Percentiles rank a stretch among this genome's conserved stretches.
phyloP scores from a whole-genome alignment of 2,888 invertebrate genomes.

The Hololepta plana region DNA sequence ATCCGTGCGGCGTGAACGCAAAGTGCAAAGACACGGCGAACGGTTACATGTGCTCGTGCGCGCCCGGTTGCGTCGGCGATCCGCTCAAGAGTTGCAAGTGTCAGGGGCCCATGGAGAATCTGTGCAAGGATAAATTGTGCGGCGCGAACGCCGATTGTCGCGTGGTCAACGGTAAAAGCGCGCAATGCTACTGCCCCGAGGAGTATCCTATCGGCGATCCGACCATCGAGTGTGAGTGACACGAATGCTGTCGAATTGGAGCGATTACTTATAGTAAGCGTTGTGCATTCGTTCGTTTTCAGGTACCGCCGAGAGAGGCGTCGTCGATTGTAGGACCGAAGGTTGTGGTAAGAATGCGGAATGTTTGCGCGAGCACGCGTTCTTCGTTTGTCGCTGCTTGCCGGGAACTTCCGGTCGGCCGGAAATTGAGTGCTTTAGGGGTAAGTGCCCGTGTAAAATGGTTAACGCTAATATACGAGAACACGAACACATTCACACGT shows the following conservation, averaged over 20 bases:
- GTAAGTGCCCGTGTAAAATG: conserved; percentile 24
- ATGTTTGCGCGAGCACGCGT: conserved; percentile 68
- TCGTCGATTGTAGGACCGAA: conserved; percentile 62
- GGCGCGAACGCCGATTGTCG: conserved; percentile 70
- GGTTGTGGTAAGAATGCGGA: conserved; percentile 77
- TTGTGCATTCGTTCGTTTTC: conserved; percentile 10
- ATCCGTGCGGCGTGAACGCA: conserved; percentile 72
- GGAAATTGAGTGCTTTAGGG: conserved; percentile 49
- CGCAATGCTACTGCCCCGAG: conserved; percentile 71
- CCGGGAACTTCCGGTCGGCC: conserved; percentile 57
- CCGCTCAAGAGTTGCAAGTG: conserved; percentile 66
- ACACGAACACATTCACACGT: background rate
- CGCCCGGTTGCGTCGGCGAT: conserved; percentile 64
- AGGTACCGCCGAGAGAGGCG: conserved; percentile 33
- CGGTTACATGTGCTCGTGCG: conserved; percentile 66
- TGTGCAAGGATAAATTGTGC: conserved; percentile 64
- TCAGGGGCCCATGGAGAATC: conserved; percentile 42
- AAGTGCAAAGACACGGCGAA: conserved; percentile 58
- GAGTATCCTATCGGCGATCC: conserved; percentile 73
- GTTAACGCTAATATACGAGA: background rate
- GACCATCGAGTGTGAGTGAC: conserved; percentile 64
- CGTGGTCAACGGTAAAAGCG: conserved; percentile 42
- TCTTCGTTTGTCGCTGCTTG: conserved; percentile 66
- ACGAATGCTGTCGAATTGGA: background rate
- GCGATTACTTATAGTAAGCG: background rate